Conservation (phyloP, 2,113 vertebrate genomes). For the Sula dactylatra region DNA sequence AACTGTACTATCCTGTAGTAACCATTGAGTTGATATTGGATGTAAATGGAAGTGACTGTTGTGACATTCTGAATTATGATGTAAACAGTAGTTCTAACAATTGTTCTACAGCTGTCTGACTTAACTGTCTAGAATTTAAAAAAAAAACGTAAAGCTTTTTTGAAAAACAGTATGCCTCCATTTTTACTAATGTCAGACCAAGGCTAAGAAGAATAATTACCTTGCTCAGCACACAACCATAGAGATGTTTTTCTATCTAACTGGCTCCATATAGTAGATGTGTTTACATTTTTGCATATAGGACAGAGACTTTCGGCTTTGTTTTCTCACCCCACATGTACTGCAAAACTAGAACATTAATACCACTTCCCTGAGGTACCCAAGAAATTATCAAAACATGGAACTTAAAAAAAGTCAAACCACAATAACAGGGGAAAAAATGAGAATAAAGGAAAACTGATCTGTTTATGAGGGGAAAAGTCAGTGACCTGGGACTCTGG, state of each 20-base stretch:
- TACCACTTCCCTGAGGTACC: background rate
- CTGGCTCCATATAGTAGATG: background rate
- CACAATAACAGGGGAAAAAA: background rate
- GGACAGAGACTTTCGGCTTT: background rate
- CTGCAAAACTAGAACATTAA: background rate
- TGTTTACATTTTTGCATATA: background rate
- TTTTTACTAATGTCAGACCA: background rate
- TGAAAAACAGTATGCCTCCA: background rate
- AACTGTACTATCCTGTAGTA: rapidly evolving
- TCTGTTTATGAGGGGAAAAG: background rate
- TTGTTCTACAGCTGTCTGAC: background rate
- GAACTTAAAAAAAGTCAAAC: background rate
- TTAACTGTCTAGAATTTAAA: background rate
- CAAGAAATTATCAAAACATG: background rate
- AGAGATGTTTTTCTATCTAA: background rate
- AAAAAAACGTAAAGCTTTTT: background rate
- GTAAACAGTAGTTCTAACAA: background rate
- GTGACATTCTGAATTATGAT: background rate
- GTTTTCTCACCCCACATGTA: background rate
- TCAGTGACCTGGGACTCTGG: background rate
- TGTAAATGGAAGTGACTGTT: background rate
- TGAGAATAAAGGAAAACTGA: background rate
- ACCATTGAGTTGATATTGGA: background rate
- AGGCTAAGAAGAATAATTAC: background rate
- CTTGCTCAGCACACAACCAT: background rate